Percentiles rank a stretch among this genome's conserved stretches.
phyloP scores from a whole-genome alignment of 2,113 vertebrate genomes.

The Fukomys damarensis region DNA sequence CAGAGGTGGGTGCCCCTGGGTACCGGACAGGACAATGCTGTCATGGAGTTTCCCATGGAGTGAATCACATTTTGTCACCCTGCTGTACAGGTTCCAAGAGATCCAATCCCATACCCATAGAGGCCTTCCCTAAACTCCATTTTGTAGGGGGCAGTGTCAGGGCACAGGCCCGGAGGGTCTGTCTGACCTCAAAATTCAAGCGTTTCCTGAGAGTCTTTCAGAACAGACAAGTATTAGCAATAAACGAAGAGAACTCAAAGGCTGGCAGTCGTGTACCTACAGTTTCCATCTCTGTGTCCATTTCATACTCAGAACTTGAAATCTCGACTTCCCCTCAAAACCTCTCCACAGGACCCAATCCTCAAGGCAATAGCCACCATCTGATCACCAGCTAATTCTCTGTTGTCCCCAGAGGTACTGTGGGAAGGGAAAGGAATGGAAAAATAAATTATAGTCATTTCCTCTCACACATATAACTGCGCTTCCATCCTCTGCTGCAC shows the following conservation, averaged over 20 bases:
- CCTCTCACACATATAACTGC: not conserved
- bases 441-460: not conserved
- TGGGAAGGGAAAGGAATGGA: not conserved
- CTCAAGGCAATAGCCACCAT: not conserved
- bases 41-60: not conserved
- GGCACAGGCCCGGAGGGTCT: too few species aligned
- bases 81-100: not conserved
- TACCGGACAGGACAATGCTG: accelerated
- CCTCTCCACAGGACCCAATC: not conserved
- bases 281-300: not conserved
- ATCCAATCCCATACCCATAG: not conserved
- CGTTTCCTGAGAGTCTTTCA: not conserved
- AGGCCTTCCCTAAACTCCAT: not conserved
- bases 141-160: not conserved
- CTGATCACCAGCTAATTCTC: not conserved
- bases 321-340: not conserved
- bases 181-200: not conserved
- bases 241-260: not conserved
- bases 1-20: too few species aligned
- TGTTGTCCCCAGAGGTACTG: accelerated
- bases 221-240: not conserved
- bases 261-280: accelerated
- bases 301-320: not conserved
- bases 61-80: not conserved
- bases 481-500: not conserved